Base-by-base conservation (phyloP, 2,888 invertebrate genomes). In the Rhimphoctona megacephalus region DNA sequence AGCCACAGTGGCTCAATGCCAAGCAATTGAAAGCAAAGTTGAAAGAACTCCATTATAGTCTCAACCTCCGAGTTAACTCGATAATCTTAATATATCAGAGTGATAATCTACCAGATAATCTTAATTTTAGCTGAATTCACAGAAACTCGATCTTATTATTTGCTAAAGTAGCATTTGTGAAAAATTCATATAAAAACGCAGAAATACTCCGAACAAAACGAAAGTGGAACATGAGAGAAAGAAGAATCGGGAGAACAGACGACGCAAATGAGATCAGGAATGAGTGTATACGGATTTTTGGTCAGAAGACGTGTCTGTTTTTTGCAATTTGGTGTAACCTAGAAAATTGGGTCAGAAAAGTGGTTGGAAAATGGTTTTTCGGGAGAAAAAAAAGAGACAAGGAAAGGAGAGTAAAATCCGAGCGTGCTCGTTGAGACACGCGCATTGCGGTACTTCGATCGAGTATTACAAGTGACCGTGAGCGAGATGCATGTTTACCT, bases 391-490 rank as follows among this genome's bases (percentile, higher is more conserved):
- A 54, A n/a, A 73, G 46, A 66, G 30, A n/a, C 25, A 11, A 54
- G 9, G 25, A 67, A 49, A 49, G 17, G 25, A 67, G 30, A 57
- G 70, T 25, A 76, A 82, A 25, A 25, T 33, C 85, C 43, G 64
- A 33, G 52, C 49, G 39, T n/a, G 14, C 49, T 46, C 66, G 66
- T n/a, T 39, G 52, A 72, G 61, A 74, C 57, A 57, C 76, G 83
- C 86, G 80, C 86, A 83, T 81, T 86, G 83, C 86, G 86, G 77
- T 49, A 83, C 81, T 86, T 83, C 81, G 83, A 86, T 86, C 86
- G 61, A 80, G 80, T 76, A 33, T 79, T 52, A 67, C 67, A 49
- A 43, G 77, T 43, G 76, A 66, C 61, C 67, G 49, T 57, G 57
- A 73, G 57, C 36, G 77, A 77, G 67, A 73, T 61, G 69, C 39